Evolutionary conservation across 2,113 vertebrate genomes (phyloP).

Genomic region (Baryphthengus martii): DNA sequence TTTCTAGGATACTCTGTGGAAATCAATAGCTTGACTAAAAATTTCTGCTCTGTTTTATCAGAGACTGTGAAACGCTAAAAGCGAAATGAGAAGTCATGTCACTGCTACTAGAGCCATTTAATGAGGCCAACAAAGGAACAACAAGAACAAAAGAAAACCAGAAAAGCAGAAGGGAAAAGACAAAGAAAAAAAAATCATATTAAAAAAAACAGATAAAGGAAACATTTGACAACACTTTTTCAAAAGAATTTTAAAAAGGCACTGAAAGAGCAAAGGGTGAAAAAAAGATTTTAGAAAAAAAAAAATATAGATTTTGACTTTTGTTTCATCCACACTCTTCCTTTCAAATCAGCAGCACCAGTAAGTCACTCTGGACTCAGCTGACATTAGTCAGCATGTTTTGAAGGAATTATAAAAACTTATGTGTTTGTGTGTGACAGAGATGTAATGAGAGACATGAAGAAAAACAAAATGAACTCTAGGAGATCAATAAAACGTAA

Average conservation of each 20-base stretch:
- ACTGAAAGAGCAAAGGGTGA: not conserved
- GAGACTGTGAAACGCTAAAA: not conserved
- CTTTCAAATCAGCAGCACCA: not conserved
- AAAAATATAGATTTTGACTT: not conserved
- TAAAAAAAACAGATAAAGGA: not conserved
- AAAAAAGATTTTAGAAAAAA: not conserved
- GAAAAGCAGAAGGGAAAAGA: not conserved
- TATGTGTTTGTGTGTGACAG: not conserved
- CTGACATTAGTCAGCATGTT: not conserved
- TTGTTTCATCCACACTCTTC: not conserved
- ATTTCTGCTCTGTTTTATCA: not conserved
- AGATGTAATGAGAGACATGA: not conserved
- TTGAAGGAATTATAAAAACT: not conserved
- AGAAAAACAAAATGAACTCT: slow-evolving; percentile 19
- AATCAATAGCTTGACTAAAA: not conserved
- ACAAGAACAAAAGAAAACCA: not conserved
- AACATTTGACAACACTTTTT: not conserved
- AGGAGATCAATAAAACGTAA: not conserved
- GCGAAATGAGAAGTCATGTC: not conserved
- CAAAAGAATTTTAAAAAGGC: not conserved
- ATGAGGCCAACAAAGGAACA: not conserved
- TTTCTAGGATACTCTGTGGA: not conserved
- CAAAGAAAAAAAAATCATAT: not conserved
- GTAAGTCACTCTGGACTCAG: not conserved
- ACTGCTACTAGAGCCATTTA: not conserved